Evolutionary conservation across 1,140 invertebrate genomes (phyloP), one percentile per base, ranked within the genome.

Genomic region (Oscheius sp.): DNA sequence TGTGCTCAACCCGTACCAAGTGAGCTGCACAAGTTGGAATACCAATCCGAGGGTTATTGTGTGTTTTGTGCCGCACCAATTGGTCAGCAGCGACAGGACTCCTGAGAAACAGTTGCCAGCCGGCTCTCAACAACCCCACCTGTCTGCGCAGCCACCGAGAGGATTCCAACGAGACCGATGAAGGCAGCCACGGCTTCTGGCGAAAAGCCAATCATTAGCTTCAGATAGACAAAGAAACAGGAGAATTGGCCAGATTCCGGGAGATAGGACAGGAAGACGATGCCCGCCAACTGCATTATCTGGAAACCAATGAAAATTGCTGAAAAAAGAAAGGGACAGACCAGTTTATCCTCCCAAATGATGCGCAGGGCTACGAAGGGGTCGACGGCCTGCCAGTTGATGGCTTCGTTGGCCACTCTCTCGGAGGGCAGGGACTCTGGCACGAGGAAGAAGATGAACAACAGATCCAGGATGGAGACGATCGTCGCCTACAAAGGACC

Each of bases 161-260:
- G 88, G 55, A 97, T 91, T 62, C 96, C 96, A 69, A 99, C 92
- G 66, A 95, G 90, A 71, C 95, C 96, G 83, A 99, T 98, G 86
- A 96, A 99, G 76, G 95, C 90, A 61, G 95, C 95, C 58, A 99
- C 95, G 89, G 93, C 92, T 81, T 93, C 89, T 73, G 91, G 91
- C 79, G 91, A 91, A 87, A 99, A 99, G 74, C 92, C 93, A 91
- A 99, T 95, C 77, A 97, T 87, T 80, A 99, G 88, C 88, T 93
- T 94, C 55, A 99, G 89, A 87, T 99, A 99, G 78, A 99, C 95
- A 88, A 99, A 99, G 87, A 99, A 98, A 87, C 95, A 98, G 69
- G 95, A 98, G 87, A 99, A 99, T 87, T 98, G 93, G 73, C 95
- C 95, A 46, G 89, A 89, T 81, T 99, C 97, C n/a, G 96, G 95